Evolutionary conservation across 2,888 invertebrate genomes (phyloP), one percentile per base, ranked within the genome.

Genomic region (Drosophila maculinotata): DNA sequence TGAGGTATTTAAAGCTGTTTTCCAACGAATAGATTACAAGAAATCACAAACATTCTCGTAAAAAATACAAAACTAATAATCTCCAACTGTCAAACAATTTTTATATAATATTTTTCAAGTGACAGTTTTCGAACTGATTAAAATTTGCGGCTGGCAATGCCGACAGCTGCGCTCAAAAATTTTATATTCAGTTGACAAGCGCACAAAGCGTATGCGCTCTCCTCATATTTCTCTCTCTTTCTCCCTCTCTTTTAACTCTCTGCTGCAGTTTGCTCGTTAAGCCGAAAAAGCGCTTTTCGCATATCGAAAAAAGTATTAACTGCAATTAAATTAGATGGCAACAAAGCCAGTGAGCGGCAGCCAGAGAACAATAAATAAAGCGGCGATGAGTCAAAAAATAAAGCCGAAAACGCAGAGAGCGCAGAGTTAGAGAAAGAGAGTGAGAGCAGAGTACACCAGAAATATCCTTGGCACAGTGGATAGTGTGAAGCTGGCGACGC

Each of bases 401-500:
- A 15, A 6, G 39, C 38, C 25, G 20, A 57, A 41, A 60, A 56
- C 30, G 30, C 48, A 53, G 52, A 56, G 51, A 67, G 44, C 48
- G 41, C 2, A 8, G 12, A 20, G 17, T 5, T 9, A 8, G 1
- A 47, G 30, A 15, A 39, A 44, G 10, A 17, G 26, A 42, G 56
- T 41, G 51, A 14, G 15, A 8, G 45, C 26, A 2, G 35, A 45
- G 28, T 14, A 5, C 23, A 17, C 3, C 3, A 39, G 17, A 57
- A 26, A 54, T 53, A 63, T 58, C 39, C 60, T 62, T 60, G 45
- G 48, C 42, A 60, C 31, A 30, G 47, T 33, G 31, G 51, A 56
- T 59, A 80, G 78, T 70, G 62, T 82, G 76, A 69, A 74, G 80
- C 65, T 80, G 80, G 80, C 79, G 79, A 68, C 81, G 79, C 54